Evolutionary conservation across 2,888 invertebrate species (phyloP), one percentile per base, ranked within the genome.

Genomic region (Alviniconcha strummeri): DNA sequence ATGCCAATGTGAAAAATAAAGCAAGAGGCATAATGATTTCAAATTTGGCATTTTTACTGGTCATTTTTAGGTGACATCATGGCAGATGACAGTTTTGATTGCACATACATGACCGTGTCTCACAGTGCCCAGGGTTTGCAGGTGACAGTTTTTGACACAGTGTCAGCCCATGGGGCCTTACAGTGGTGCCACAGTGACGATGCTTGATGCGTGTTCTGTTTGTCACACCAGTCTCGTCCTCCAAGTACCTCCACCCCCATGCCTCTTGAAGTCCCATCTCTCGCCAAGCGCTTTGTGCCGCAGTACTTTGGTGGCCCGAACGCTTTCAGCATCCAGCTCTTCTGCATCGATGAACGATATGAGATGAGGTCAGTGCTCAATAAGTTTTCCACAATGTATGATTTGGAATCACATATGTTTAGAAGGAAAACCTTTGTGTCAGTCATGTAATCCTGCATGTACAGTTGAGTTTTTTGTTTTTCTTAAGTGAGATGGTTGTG

Each of bases 271-370:
- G 81, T 81, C 19, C 80, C 57, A 19, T 69, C 15, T 55, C 80
- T 80, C 54, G 55, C 60, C 13, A 90, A 90, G 82, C 85, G 90
- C 83, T 92, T 91, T 89, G 88, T 92, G n/a, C 93, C 93, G 5
- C 88, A 84, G 5, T 94, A 92, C 88, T 86, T 88, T 55, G 94
- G 93, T 80, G 88, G 87, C 72, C 85, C 85, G 8, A 92, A 92
- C 85, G 92, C 92, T 17, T 92, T 94, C 89, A 90, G 91, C 78
- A 92, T 94, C n/a, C 94, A 94, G 87, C 90, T 94, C 6, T 94
- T 94, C 89, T 93, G 93, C 87, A 92, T 94, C 81, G 93, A 93
- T 87, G 93, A 94, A 85, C 88, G 89, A 88, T 93, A 92, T 88
- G 93, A 94, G 88, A 93, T 92, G 92, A 93, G 94, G 93, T 93